Evolutionary conservation across 2,113 vertebrate species (phyloP).

Genomic region (Rhynchopsitta pachyrhyncha): DNA sequence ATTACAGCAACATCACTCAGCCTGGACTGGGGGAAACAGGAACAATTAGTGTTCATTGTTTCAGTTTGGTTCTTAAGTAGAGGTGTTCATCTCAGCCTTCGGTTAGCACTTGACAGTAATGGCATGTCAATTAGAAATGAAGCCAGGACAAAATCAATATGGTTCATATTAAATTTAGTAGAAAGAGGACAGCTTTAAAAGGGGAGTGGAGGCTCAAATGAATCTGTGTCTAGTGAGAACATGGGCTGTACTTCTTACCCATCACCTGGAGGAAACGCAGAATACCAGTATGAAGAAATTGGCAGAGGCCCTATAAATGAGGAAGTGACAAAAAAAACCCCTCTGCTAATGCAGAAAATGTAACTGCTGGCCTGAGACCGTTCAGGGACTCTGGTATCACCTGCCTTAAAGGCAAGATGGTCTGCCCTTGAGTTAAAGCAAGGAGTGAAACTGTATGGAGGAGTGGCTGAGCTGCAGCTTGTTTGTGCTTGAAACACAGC

Average conservation of each 20-base stretch:
- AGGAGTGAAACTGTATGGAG: neutral
- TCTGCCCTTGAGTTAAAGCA: neutral
- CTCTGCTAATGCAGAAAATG: neutral
- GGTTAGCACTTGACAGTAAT: slow-evolving; percentile 25
- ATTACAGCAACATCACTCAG: slow-evolving; percentile 15
- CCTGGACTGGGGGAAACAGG: neutral
- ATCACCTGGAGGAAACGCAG: neutral
- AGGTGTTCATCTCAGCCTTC: slow-evolving; percentile 1
- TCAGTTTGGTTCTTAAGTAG: slow-evolving; percentile 13
- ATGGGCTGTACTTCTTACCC: neutral
- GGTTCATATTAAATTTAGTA: neutral
- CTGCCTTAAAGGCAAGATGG: neutral
- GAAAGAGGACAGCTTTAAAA: neutral
- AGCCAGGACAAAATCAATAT: neutral
- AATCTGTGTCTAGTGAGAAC: neutral
- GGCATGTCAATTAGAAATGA: neutral
- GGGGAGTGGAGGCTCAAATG: neutral
- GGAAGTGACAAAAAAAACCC: neutral
- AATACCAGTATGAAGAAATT: neutral
- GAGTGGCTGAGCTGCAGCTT: neutral
- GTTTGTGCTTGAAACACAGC: neutral
- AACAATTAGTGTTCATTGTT: slow-evolving; percentile 41
- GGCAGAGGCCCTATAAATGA: neutral
- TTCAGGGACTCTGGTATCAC: neutral
- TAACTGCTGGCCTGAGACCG: neutral